Evolutionary conservation across 2,888 invertebrate species (phyloP), one percentile per base, ranked within the genome.

Genomic region (Portevinia maculata): DNA sequence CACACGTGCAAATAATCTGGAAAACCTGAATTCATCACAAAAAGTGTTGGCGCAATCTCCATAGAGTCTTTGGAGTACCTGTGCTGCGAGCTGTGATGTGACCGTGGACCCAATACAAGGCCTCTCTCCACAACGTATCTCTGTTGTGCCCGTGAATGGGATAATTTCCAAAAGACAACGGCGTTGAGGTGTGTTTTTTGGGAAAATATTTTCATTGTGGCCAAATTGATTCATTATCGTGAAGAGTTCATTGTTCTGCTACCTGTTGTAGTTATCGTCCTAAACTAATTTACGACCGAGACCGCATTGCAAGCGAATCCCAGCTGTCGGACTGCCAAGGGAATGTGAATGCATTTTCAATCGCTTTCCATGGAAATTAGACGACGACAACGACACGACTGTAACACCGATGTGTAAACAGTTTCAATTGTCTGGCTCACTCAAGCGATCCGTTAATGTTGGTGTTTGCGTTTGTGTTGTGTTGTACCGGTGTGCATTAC

Each of bases 401-500:
- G 41, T 30, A 24, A n/a, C 32, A n/a, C 30, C 57, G 69, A 76
- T 75, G 75, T 76, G 64, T 64, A 70, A 81, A 81, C 81, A 52
- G 65, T 73, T 73, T 78, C 76, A 67, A 83, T 71, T 65, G 83
- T 78, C 78, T 81, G 83, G 71, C 65, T 76, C 81, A 76, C 15
- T 60, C 65, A 67, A 78, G 78, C 76, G 67, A 50, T 55, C 39
- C 41, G 60, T 1, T 30, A 13, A 9, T 9, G n/a, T 7, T 30
- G n/a, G 50, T 52, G 52, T 52, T 73, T 13, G 52, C 46, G 32
- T 41, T 57, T 69, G 55, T 87, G 44, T 62, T 64, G 57, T 87
- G 44, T 62, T 64, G 57, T 87, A 84, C 86, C 87, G 84, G 87
- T 87, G 75, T 84, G 87, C 86, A 85, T 88, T 88, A 88, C 88